These are phyloP conservation scores for Syngnathus rostellatus DNA, from an alignment of 2,797 vertebrate species.

Conservation along the genomic window DNA sequence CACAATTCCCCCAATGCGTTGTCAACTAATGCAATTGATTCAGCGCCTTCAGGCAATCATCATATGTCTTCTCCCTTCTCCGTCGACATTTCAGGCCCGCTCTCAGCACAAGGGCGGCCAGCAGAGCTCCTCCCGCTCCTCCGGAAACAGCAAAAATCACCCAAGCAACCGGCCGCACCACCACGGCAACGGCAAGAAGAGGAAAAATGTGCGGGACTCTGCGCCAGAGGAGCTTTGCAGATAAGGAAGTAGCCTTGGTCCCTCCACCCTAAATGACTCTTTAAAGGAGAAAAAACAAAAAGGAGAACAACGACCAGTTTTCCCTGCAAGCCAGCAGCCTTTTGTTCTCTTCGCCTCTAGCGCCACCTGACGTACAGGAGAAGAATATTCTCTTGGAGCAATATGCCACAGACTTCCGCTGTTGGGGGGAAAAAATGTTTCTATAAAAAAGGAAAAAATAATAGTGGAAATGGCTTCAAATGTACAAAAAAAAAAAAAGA, in stretches of 20 bases:
- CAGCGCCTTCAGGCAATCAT: background rate
- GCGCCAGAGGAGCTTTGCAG: slow-evolving; percentile 87
- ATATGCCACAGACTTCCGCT: slow-evolving; percentile 40
- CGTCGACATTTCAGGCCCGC: slow-evolving; percentile 78
- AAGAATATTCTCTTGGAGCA: slow-evolving; percentile 48
- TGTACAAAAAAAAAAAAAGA: slow-evolving; percentile 57
- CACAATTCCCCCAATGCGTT: background rate
- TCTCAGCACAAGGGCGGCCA: slow-evolving; percentile 80
- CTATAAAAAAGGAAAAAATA: slow-evolving; percentile 33
- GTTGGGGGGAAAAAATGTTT: slow-evolving; percentile 25
- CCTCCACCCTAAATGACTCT: background rate
- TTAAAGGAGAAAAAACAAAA: background rate
- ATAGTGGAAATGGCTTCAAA: slow-evolving; percentile 50
- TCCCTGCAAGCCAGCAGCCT: slow-evolving; percentile 39
- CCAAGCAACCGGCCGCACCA: slow-evolving; percentile 73
- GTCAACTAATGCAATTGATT: background rate
- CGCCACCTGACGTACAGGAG: slow-evolving; percentile 58
- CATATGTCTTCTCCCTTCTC: slow-evolving; percentile 26
- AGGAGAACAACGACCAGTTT: background rate
- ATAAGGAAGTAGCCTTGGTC: slow-evolving; percentile 65
- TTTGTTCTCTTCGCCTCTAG: slow-evolving; percentile 44
- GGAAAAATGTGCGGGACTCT: slow-evolving; percentile 89
- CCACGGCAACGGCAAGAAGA: slow-evolving; percentile 87
- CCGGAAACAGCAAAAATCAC: slow-evolving; percentile 79
- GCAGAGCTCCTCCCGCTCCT: slow-evolving; percentile 74